A percentile compares a stretch with the other conserved stretches of the same genome.
Conservation (phyloP, 2,888 invertebrate species). For the Rosalia funebris region DNA sequence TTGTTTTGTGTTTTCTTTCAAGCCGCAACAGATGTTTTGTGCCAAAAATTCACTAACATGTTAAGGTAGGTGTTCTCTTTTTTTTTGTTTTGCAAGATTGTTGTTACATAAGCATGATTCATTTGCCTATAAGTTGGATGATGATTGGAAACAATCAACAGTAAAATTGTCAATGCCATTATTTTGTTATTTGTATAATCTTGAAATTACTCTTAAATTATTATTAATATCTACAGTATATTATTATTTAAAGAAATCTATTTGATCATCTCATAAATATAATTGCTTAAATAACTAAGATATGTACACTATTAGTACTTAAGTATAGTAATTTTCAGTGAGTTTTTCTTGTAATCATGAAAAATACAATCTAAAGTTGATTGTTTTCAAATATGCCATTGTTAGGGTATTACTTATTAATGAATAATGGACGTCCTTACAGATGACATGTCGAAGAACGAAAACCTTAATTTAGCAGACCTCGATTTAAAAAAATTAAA, state of each 20-base stretch:
- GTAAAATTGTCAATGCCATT: background rate
- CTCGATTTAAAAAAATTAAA: conserved; percentile 76
- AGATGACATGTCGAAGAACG: conserved; percentile 57
- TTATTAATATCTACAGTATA: no score
- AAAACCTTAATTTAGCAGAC: conserved; percentile 64
- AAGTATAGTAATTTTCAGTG: no score
- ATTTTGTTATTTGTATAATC: no score
- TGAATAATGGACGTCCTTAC: conserved; percentile 45
- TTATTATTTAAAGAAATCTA: no score
- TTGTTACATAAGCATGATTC: conserved; percentile 29
- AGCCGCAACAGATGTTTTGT: conserved; percentile 61
- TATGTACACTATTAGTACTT: no score
- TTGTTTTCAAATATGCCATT: background rate
- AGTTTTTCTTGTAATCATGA: no score
- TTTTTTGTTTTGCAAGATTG: conserved; percentile 42
- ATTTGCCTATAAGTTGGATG: conserved; percentile 15
- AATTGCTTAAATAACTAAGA: no score
- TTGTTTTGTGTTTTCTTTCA: conserved; percentile 56
- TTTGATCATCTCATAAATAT: no score
- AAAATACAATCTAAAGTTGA: no score
- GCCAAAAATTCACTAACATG: conserved; percentile 60
- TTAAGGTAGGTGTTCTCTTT: conserved; percentile 56
- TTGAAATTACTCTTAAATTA: no score
- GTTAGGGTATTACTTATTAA: conserved; percentile 6
- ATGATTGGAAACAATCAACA: conserved; percentile 17